Base-by-base conservation (phyloP, 1,140 invertebrate species). In the Saccostrea glomerata region DNA sequence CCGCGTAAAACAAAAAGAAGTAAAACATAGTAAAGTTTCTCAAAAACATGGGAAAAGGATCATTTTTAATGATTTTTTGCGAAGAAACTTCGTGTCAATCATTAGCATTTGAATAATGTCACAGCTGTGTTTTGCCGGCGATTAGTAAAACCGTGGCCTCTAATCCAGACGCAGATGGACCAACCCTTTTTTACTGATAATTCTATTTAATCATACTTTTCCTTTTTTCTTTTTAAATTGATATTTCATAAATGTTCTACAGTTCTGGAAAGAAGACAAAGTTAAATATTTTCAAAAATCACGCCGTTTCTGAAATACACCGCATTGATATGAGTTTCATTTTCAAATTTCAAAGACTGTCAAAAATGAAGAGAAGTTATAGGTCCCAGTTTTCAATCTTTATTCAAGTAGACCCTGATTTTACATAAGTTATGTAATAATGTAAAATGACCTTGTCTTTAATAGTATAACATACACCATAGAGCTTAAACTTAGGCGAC, bases 51-150 rank as follows among this genome's bases (percentile, higher is more conserved):
- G 70, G 70, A 30, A 77, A 77, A 36, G 70, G 70, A 77, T 77
- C 70, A 77, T 77, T 77, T 77, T 77, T 77, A 77, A 77, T 30
- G 70, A 77, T 77, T 77, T 77, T 36, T 36, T 30, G 70, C 70
- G 70, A 30, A 77, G 23, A 77, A 77, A 77, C 70, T 77, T 77
- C 70, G 70, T 77, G 70, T 77, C 70, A 77, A 77, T 77, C 70
- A 77, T 77, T 77, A 77, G 25, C 70, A 77, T 77, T 77, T 77
- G 70, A 77, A 77, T 77, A 77, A 77, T 77, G 70, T 77, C 70
- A 77, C 70, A 77, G 70, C 70, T 77, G 70, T 77, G 70, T 77
- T 63, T 77, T 77, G 70, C 15, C 70, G 70, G 70, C 70, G 30
- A 77, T 77, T 77, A 77, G 70, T 77, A 77, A 77, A 77, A 77